Evolutionary conservation across 2,797 vertebrate species (phyloP).

Genomic region (Lithobates pipiens): DNA sequence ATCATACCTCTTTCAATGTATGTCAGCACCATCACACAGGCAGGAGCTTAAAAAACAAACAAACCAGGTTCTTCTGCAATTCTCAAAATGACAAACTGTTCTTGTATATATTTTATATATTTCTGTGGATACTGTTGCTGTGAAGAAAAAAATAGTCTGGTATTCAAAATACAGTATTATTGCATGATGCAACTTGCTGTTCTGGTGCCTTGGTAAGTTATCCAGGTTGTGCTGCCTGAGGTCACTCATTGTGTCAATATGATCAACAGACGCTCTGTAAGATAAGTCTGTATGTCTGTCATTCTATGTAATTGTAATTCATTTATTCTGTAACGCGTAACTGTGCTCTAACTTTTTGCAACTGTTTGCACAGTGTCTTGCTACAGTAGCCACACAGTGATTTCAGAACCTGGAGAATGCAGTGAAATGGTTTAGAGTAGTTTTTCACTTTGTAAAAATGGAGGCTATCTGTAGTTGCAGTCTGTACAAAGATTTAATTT

Average conservation of each 20-base stretch:
- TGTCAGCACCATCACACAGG: no score
- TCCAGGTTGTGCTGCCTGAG: neutral
- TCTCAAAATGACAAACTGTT: no score
- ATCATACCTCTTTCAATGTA: no score
- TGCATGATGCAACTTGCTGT: constrained; percentile 28
- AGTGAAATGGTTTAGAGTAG: no score
- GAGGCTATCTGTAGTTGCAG: no score
- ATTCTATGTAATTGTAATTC: no score
- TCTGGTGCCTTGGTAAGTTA: neutral
- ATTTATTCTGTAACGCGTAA: neutral
- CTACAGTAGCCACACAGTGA: neutral
- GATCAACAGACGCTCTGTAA: neutral
- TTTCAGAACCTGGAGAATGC: neutral
- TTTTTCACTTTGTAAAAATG: no score
- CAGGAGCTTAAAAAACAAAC: no score
- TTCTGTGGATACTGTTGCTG: constrained; percentile 15
- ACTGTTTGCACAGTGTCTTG: neutral
- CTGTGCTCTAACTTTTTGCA: neutral
- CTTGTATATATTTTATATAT: no score
- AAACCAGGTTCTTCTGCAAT: no score
- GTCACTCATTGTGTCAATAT: neutral
- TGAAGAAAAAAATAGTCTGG: constrained; percentile 13
- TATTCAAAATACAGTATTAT: neutral
- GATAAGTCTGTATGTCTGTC: neutral
- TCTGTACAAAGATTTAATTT: no score